These are phyloP conservation scores for Aplidium turbinatum DNA, from an alignment of 23 tunicate genomes.

Conservation along the genomic window DNA sequence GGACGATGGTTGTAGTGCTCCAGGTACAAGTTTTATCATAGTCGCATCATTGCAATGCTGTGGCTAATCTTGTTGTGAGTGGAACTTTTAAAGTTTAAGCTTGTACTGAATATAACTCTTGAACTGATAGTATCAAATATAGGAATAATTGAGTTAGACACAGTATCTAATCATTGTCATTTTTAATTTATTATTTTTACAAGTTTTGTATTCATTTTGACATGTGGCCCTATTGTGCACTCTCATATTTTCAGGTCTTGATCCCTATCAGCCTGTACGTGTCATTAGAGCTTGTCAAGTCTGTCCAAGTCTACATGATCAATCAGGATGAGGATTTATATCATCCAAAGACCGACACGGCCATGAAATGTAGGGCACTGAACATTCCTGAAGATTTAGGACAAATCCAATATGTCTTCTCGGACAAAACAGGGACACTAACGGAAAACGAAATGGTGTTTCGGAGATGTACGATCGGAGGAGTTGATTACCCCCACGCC, in stretches of 20 bases:
- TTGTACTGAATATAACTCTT: no score
- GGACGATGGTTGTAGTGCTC: slow-evolving; percentile 97
- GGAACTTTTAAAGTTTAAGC: no score
- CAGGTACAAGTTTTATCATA: slow-evolving; percentile 57
- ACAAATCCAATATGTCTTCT: slow-evolving; percentile 81
- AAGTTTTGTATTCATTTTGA: no score
- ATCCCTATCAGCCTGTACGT: slow-evolving; percentile 90
- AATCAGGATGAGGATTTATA: slow-evolving; percentile 71
- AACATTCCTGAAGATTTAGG: slow-evolving; percentile 91
- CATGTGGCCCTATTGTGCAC: no score
- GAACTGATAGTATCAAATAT: no score
- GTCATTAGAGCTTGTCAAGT: slow-evolving; percentile 78
- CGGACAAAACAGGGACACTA: slow-evolving; percentile 89
- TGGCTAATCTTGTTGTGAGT: neutral
- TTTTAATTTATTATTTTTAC: no score
- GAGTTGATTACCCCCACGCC: slow-evolving; percentile 77
- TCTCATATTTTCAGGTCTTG: slow-evolving; percentile 57
- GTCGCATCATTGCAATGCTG: neutral
- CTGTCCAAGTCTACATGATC: slow-evolving; percentile 82
- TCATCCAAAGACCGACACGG: slow-evolving; percentile 58
- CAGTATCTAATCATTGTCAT: neutral
- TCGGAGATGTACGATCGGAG: slow-evolving; percentile 69
- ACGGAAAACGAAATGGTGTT: slow-evolving; percentile 91
- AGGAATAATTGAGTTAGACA: neutral
- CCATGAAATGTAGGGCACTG: slow-evolving; percentile 69